Base-by-base conservation (phyloP, 1,140 invertebrate species). In the Meloidogyne floridensis region DNA sequence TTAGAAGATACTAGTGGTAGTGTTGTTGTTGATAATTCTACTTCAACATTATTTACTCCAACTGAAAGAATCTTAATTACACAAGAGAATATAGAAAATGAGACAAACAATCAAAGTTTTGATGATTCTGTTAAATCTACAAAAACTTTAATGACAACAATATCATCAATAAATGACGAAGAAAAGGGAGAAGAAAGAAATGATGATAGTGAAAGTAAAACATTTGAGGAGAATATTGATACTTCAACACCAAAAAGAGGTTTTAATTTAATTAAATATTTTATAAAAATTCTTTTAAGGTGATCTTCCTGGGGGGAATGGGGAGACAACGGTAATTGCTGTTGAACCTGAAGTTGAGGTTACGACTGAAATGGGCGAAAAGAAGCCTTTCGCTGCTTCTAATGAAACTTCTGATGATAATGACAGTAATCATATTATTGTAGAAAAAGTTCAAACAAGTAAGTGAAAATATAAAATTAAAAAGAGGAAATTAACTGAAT, bases 231-330 rank as follows among this genome's bases (percentile, higher is more conserved):
- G 11, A 18, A 74, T 54, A 15, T 54, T 32, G 72, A 32, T 77
- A 77, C 15, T n/a, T n/a, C 42, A 77, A 56, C 59, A n/a, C 59
- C 4, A 65, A 65, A 65, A 65, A 65, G 15, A 65, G 59, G 59
- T 65, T 65, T 65, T n/a, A n/a, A n/a, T n/a, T 0, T 65, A 4
- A 7, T 65, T 65, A 65, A 65, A n/a, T 65, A 18, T n/a, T 65
- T n/a, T n/a, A 65, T n/a, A n/a, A n/a, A 11, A 9, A 54, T 54
- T 54, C 7, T 32, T 65, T 65, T 65, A 8, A 74, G 72, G 18
- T 18, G 72, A 74, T 54, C 15, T 74, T 5, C 72, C 72, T 7
- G n/a, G 2, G 0, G 8, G 5, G 4, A 32, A 32, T 32, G 43
- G 8, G 43, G 20, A 54, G 15, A 54, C 43, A 47, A 74, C 18